Conservation (phyloP, 2,888 invertebrate genomes). For the Dendrolimus pini region DNA sequence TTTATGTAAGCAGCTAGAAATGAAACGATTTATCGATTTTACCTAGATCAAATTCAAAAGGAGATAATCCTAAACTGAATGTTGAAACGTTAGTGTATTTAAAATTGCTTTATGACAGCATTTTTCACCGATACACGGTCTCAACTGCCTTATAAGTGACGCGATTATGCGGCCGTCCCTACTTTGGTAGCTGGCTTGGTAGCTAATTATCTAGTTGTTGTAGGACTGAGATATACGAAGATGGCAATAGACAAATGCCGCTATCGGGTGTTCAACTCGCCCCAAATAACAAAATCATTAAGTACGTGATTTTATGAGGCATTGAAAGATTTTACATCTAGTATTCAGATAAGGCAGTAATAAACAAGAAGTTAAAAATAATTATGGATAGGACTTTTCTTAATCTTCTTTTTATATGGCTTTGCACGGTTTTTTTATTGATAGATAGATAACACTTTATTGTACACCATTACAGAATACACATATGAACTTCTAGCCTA, state of each 20-base stretch:
- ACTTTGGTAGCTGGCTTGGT: constrained; percentile 55
- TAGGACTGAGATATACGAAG: constrained; percentile 52
- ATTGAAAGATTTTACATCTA: constrained; percentile 4
- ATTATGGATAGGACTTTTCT: constrained; percentile 10
- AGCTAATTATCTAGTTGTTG: constrained; percentile 61
- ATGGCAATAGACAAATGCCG: constrained; percentile 22
- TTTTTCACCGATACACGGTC: constrained; percentile 61
- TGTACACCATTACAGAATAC: too few relatives aligned
- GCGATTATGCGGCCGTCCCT: constrained; percentile 59
- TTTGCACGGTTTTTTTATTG: too few relatives aligned
- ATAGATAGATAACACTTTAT: too few relatives aligned
- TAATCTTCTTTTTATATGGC: too few relatives aligned
- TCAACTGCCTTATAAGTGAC: constrained; percentile 55
- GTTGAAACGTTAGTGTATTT: constrained; percentile 50
- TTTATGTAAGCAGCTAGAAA: too few relatives aligned
- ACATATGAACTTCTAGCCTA: too few relatives aligned
- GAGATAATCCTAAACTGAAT: constrained; percentile 13
- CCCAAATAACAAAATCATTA: constrained; percentile 19
- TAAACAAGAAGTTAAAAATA: constrained; percentile 12
- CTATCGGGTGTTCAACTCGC: constrained; percentile 11
- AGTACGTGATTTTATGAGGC: constrained; percentile 8
- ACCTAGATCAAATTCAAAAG: background rate
- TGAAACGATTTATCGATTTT: too few relatives aligned
- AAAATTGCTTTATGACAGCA: constrained; percentile 65
- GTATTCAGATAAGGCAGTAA: constrained; percentile 8